Percentiles rank a stretch among this genome's conserved stretches.
phyloP scores from a whole-genome alignment of 2,888 invertebrate genomes.

The Drosophila mimetica region DNA sequence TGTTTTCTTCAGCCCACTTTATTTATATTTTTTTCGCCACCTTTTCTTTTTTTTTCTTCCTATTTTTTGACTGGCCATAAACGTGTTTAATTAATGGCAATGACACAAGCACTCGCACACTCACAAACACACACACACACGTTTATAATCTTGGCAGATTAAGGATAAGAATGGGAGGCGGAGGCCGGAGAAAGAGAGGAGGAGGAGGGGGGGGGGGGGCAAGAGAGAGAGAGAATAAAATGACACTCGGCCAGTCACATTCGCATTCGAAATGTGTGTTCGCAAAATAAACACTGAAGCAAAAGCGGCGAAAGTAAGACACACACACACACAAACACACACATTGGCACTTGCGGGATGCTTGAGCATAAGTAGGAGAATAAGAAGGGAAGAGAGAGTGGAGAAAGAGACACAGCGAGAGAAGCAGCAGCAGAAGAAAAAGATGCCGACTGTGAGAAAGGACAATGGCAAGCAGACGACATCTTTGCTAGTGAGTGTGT shows the following conservation, averaged over 20 bases:
- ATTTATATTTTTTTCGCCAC: slow-evolving; percentile 9
- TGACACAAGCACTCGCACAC: slow-evolving; percentile 56
- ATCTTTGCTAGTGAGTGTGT: slow-evolving; percentile 14
- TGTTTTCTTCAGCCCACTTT: background rate
- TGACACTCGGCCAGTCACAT: slow-evolving; percentile 68
- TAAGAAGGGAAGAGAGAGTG: background rate
- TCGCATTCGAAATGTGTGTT: slow-evolving; percentile 65
- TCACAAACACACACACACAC: slow-evolving; percentile 12
- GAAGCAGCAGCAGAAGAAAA: slow-evolving; percentile 61
- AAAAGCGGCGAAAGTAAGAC: slow-evolving; percentile 61
- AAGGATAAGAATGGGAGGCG: slow-evolving; percentile 18
- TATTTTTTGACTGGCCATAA: slow-evolving; percentile 54
- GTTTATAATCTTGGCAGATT: slow-evolving; percentile 22
- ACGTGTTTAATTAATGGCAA: slow-evolving; percentile 78
- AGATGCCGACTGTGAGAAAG: slow-evolving; percentile 52
- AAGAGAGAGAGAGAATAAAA: slow-evolving; percentile 44
- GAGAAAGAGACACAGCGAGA: slow-evolving; percentile 36
- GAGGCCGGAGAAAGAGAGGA: background rate
- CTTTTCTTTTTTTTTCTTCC: slow-evolving; percentile 12
- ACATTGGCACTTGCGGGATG: slow-evolving; percentile 28
- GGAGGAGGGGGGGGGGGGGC: no score
- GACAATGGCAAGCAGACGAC: slow-evolving; percentile 43
- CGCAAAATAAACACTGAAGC: slow-evolving; percentile 73
- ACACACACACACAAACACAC: slow-evolving; percentile 44
- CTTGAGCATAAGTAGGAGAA: slow-evolving; percentile 12